Conservation (phyloP, 2,797 vertebrate species). For the Enteromius radiatus region DNA sequence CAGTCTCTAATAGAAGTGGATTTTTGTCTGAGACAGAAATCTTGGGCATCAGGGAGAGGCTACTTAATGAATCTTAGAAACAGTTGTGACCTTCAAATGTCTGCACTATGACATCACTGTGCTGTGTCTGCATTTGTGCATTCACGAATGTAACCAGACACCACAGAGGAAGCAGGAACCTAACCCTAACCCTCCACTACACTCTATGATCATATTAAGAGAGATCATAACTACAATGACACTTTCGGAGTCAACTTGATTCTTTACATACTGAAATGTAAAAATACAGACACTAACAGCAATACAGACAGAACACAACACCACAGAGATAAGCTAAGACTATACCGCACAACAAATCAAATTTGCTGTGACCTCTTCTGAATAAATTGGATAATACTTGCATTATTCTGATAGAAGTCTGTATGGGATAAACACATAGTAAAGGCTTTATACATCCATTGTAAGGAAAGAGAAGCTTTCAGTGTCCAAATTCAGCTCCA, state of each 20-base stretch:
- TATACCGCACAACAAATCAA: constrained; percentile 20
- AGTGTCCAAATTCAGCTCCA: neutral
- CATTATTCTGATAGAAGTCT: constrained; percentile 5
- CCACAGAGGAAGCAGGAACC: constrained; percentile 8
- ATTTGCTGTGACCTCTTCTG: constrained; percentile 1
- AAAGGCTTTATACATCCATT: constrained; percentile 23
- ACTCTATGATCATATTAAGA: neutral
- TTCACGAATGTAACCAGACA: constrained; percentile 16
- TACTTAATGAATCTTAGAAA: neutral
- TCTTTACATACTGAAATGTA: neutral
- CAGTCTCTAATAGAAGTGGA: neutral
- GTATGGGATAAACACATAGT: constrained; percentile 4
- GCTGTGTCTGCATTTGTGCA: constrained; percentile 6
- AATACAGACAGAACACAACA: constrained; percentile 27
- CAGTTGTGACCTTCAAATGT: neutral
- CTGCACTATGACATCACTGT: constrained; percentile 7
- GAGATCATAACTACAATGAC: neutral
- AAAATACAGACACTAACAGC: constrained; percentile 29
- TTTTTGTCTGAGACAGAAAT: neutral
- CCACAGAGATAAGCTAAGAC: neutral
- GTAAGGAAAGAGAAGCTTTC: constrained; percentile 24
- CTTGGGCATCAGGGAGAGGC: neutral
- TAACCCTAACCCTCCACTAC: neutral
- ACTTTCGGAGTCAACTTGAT: neutral
- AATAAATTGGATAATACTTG: constrained; percentile 35